These are phyloP conservation scores for Lepidurus apus DNA, from an alignment of 1,140 invertebrate genomes.

Conservation along the genomic window DNA sequence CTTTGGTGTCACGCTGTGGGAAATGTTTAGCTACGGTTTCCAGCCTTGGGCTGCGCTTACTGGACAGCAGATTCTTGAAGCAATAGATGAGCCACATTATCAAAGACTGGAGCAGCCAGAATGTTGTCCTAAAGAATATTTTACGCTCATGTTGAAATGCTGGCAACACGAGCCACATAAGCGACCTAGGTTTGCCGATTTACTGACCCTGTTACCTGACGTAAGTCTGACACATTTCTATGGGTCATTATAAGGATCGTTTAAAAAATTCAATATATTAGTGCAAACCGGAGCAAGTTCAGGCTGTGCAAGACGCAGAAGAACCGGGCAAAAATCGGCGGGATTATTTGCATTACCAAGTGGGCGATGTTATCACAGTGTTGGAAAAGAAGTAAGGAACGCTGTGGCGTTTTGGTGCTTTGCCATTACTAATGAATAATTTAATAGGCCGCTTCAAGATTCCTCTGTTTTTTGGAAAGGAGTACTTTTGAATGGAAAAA, in stretches of 20 bases:
- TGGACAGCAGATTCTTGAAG: slow-evolving; percentile 90
- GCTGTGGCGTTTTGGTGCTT: slow-evolving; percentile 16
- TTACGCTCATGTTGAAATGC: slow-evolving; percentile 86
- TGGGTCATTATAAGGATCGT: not conserved
- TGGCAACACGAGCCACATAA: slow-evolving; percentile 89
- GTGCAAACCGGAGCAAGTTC: slow-evolving; percentile 84
- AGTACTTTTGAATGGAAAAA: slow-evolving; percentile 73
- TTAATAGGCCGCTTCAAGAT: slow-evolving; percentile 38
- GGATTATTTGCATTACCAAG: slow-evolving; percentile 73
- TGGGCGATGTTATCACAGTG: slow-evolving; percentile 88
- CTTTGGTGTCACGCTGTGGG: slow-evolving; percentile 96
- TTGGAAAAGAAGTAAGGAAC: slow-evolving; percentile 73
- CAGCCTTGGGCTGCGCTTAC: slow-evolving; percentile 95
- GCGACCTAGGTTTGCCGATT: slow-evolving; percentile 83
- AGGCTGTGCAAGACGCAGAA: slow-evolving; percentile 58
- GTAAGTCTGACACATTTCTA: slow-evolving; percentile 43
- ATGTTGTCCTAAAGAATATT: slow-evolving; percentile 91
- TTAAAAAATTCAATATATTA: slow-evolving; percentile 34
- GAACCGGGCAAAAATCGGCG: slow-evolving; percentile 47
- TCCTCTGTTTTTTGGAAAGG: slow-evolving; percentile 68
- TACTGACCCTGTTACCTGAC: slow-evolving; percentile 72
- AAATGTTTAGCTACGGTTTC: slow-evolving; percentile 95
- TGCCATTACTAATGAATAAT: slow-evolving; percentile 23
- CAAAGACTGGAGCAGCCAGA: slow-evolving; percentile 85
- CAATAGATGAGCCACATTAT: slow-evolving; percentile 88